Base-by-base conservation (phyloP, 2,113 vertebrate species). In the Aphelocoma coerulescens region DNA sequence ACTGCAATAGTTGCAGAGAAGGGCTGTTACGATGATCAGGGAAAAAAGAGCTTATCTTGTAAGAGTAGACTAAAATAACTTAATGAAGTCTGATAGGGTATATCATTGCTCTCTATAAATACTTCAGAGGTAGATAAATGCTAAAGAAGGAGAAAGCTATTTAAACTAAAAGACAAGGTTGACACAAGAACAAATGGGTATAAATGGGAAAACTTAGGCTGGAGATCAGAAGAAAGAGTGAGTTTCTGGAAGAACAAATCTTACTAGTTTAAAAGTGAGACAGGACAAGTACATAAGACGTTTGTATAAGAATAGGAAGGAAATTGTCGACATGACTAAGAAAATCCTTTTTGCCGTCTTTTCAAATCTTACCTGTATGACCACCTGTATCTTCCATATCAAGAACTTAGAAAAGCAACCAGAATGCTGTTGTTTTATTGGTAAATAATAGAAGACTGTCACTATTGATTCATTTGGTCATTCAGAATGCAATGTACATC, bases 91-190 rank as follows among this genome's bases (percentile, higher is more conserved):
- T 91, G 93, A 95, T 95, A 89, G 91, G 76, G 68, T 89, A 43
- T 95, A 96, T 95, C 95, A 93, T 75, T 78, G 43, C 61, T 95
- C 80, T 91, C 95, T 95, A 97, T 91, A 96, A 97, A 95, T 96
- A 96, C 91, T 96, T 97, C 96, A 93, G 89, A 91, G 80, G 61
- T 81, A 95, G 93, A 97, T 95, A 96, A 96, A 84, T 67, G 46
- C 61, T 88, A 84, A 91, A 94, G 85, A 79, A 91, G 52, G 68
- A 92, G 72, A 95, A 96, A 93, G 89, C 79, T 95, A 92, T 95
- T 96, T 91, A 86, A 97, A 96, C 65, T 84, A 86, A 89, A 93
- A 95, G 73, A 77, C 83, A 97, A 96, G 89, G 95, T 92, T 97
- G 91, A 95, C 83, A 91, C 73, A 93, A 96, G 94, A 95, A 80